A percentile compares a stretch with the other conserved stretches of the same genome.
Conservation (phyloP, 2,113 vertebrate genomes). For the Myiopsitta monachus region DNA sequence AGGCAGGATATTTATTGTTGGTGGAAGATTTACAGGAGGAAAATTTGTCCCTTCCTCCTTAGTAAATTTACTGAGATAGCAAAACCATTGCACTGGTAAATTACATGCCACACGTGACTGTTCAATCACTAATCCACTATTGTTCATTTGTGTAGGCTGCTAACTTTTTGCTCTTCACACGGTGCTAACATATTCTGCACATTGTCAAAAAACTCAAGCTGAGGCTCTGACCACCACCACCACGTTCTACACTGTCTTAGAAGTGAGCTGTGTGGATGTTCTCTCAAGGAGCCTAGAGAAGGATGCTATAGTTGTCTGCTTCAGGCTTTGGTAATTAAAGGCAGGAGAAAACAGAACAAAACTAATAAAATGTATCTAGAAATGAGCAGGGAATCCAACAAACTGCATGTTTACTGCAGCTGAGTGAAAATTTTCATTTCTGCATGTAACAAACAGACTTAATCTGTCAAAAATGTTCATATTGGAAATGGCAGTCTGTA, state of each 20-base stretch:
- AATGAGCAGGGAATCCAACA: neutral
- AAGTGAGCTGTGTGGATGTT: neutral
- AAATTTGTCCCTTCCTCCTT: neutral
- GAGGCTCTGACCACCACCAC: neutral
- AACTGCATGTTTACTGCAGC: neutral
- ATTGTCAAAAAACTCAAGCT: neutral
- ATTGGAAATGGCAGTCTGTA: neutral
- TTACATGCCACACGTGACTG: neutral
- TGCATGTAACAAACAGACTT: neutral
- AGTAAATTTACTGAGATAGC: neutral
- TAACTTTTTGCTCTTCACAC: neutral
- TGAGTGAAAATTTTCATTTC: neutral
- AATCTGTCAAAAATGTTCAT: neutral
- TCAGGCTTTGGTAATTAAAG: neutral
- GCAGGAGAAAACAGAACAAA: neutral
- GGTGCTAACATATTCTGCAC: neutral
- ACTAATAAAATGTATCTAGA: neutral
- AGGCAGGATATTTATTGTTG: neutral
- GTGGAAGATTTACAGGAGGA: neutral
- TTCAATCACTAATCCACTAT: neutral
- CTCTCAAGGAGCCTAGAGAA: neutral
- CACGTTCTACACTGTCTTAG: neutral
- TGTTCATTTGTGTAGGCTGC: neutral
- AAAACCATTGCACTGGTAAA: neutral
- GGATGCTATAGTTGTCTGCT: neutral